These are phyloP conservation scores for Eupithecia exiguata DNA, from an alignment of 2,888 invertebrate species.

Conservation along the genomic window DNA sequence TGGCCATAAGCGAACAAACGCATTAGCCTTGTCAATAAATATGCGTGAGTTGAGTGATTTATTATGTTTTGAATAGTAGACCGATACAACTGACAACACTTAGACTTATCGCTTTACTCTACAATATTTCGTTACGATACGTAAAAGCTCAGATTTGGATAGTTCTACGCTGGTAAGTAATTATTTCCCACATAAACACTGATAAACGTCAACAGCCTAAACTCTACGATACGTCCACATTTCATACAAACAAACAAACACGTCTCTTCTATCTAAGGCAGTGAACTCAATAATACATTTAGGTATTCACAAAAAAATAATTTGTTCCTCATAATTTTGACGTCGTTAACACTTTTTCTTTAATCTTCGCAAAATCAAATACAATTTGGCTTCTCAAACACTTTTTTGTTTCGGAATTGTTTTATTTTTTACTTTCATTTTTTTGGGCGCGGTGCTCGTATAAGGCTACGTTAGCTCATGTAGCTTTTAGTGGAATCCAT, in stretches of 20 bases:
- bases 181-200: conserved; percentile 30
- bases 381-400: background rate
- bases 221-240: conserved; percentile 41
- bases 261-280: conserved; percentile 61
- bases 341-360: background rate
- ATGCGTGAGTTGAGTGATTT: too few species aligned
- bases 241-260: conserved; percentile 48
- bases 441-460: background rate
- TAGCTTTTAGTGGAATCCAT: conserved; percentile 24
- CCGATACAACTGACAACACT: background rate
- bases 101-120: background rate
- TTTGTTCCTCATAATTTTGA: conserved; percentile 15
- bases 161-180: conserved; percentile 1
- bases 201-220: conserved; percentile 43
- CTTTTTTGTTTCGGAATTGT: background rate
- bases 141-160: conserved; percentile 19
- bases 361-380: background rate
- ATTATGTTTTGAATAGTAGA: background rate
- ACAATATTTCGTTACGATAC: background rate
- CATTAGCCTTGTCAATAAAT: too few species aligned
- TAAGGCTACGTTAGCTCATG: background rate
- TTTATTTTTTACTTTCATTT: background rate
- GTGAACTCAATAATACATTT: conserved; percentile 56
- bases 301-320: conserved; percentile 36
- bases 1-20: too few species aligned